phyloP scores from a whole-genome alignment of 2,797 vertebrate species.

The Lutjanus argentimaculatus region DNA sequence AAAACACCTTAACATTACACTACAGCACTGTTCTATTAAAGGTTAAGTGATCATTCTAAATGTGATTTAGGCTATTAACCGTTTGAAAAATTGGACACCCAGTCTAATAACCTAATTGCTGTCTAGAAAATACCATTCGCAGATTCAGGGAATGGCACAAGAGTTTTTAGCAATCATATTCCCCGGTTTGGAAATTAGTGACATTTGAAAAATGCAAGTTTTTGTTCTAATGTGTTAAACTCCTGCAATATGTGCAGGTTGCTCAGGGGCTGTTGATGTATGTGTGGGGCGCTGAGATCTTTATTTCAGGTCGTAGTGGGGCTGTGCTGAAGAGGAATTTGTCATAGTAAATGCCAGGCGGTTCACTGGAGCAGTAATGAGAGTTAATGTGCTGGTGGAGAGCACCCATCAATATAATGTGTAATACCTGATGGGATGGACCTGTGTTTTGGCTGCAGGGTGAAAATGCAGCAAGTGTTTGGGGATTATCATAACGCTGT shows the following conservation, averaged over 20 bases:
- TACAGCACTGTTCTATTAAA: constrained; percentile 16
- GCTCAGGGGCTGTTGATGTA: constrained; percentile 37
- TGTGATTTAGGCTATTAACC: constrained; percentile 18
- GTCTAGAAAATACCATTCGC: constrained; percentile 9
- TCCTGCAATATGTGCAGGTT: constrained; percentile 20
- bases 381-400: constrained; percentile 59
- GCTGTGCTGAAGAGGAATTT: constrained; percentile 32
- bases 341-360: constrained; percentile 67
- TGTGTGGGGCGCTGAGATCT: constrained; percentile 33
- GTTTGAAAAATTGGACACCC: constrained; percentile 9
- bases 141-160: background rate
- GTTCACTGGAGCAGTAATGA: constrained; percentile 60
- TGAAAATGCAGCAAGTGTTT: background rate
- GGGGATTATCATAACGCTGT: background rate
- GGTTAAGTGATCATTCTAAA: constrained; percentile 19
- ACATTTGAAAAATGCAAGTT: constrained; percentile 29
- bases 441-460: constrained; percentile 12
- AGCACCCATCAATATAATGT: constrained; percentile 33
- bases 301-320: constrained; percentile 22
- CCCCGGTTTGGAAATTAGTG: constrained; percentile 26
- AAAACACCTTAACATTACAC: constrained; percentile 13
- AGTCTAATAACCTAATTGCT: constrained; percentile 28
- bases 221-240: constrained; percentile 10
- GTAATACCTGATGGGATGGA: constrained; percentile 26
- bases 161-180: constrained; percentile 10